Evolutionary conservation across 2,113 vertebrate species (phyloP), one percentile per base, ranked within the genome.

Genomic region (Zingel zingel): DNA sequence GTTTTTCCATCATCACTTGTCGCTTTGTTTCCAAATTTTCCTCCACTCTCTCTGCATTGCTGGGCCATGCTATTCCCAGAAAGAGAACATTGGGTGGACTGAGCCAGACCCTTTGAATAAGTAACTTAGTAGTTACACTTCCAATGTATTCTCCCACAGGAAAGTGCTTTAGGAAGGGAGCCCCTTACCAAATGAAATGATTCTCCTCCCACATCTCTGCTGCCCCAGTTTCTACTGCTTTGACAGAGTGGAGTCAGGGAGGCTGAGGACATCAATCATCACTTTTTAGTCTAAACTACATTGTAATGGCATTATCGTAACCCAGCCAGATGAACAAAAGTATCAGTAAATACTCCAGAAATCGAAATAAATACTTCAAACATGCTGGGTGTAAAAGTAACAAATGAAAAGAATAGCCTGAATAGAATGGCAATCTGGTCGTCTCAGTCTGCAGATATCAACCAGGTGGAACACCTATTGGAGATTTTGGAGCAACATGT

Each of bases 1-100:
- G n/a, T 19, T 33, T 27, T 39, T 21, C 14, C n/a, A 27, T 30
- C 13, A 1, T 18, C 16, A 16, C 2, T 57, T 9, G 0, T 36
- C 0, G 0, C 7, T 58, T 43, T 66, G 19, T 43, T 53, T 53
- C 36, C 68, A 53, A 3, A 45, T 51, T 71, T 61, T 47, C 16
- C 25, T 70, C 11, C 43, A 63, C 7, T 53, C 51, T 39, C 45
- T 74, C 58, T 59, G 65, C 23, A 63, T 69, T 63, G 58, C 66
- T 57, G 30, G 15, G 56, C n/a, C 47, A 27, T 48, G 25, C 59
- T 58, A 7, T 25, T 39, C 36, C 12, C 21, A 43, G 59, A 53
- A 33, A 48, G 27, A 27, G 13, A 50, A 2, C 51, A 21, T 27
- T 23, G 21, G 2, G 4, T 19, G 25, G 21, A 66, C 12, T 47